A percentile compares a stretch with the other conserved stretches of the same genome.
phyloP scores from a whole-genome alignment of 2,888 invertebrate genomes.

The Dynastes grantii region DNA sequence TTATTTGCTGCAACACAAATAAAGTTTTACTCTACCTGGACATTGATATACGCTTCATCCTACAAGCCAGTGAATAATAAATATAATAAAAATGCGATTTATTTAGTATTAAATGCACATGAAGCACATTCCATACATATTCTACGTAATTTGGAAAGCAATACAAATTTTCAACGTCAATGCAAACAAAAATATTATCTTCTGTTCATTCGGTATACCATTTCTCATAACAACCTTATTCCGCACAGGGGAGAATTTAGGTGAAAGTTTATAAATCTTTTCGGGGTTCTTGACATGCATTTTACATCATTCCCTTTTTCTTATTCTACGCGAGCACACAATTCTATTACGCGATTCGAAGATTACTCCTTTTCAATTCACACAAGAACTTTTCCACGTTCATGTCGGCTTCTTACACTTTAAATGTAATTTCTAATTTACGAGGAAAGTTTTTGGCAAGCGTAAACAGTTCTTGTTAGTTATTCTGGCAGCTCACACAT shows the following conservation, averaged over 20 bases:
- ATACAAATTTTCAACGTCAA: background rate
- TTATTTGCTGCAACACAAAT: no score
- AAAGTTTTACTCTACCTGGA: no score
- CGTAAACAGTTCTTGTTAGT: background rate
- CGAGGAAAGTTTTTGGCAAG: background rate
- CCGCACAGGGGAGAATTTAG: slow-evolving; percentile 4
- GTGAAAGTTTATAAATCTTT: slow-evolving; percentile 23
- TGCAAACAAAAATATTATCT: background rate
- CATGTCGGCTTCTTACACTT: background rate
- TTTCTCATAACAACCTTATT: slow-evolving; percentile 3
- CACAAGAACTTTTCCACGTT: background rate
- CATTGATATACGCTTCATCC: no score
- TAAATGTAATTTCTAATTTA: slow-evolving; percentile 6
- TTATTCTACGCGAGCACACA: slow-evolving; percentile 8
- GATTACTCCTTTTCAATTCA: background rate
- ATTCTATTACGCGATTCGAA: slow-evolving; percentile 12
- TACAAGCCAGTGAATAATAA: no score
- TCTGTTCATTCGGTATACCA: background rate
- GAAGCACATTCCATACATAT: no score
- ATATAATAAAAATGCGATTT: no score
- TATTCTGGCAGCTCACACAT: background rate
- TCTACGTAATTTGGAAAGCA: no score
- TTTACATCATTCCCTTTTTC: slow-evolving; percentile 13
- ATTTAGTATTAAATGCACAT: no score
- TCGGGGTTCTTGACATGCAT: slow-evolving; percentile 14